Evolutionary conservation across 2,888 invertebrate species (phyloP), one percentile per base, ranked within the genome.

Genomic region (Lasius platythorax): DNA sequence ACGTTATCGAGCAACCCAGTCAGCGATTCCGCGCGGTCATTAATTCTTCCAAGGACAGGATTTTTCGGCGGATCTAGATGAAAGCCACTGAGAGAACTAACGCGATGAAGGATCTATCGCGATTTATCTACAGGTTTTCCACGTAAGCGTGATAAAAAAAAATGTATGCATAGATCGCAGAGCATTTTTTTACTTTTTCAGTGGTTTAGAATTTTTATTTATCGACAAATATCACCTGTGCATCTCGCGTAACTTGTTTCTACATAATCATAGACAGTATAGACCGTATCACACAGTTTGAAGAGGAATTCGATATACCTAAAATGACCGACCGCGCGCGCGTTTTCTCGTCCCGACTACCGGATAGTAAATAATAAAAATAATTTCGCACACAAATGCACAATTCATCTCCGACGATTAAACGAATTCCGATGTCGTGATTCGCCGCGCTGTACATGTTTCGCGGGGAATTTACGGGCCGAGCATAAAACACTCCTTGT

Each of bases 401-500:
- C 53, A 56, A 81, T 81, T 74, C 61, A 61, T 79, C 74, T 43
- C 30, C 74, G 46, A 28, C 23, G 74, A 30, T 58, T 81, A 74
- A 81, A 81, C 75, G 79, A 81, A 81, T 81, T 74, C 61, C 79
- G 46, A 81, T 74, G 79, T 73, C 74, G 79, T 61, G 79, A 81
- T 81, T 81, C 79, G 79, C 74, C 30, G 61, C 18, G 58, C 74
- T 12, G 43, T 53, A n/a, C 53, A 53, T 46, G 79, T 79, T 43
- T 33, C 75, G 61, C 58, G 33, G 74, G 8, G 28, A 61, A 81
- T 81, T 81, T 81, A 74, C 61, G 74, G 37, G 46, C 37, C 74
- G 28, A 46, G 43, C 79, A 79, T 81, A 81, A 81, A 81, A 81
- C 79, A 81, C 79, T 81, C 75, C 74, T 81, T 74, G 79, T 81